These are phyloP conservation scores for Hydrochoerus hydrochaeris DNA, from an alignment of 2,113 vertebrate genomes.

Conservation along the genomic window DNA sequence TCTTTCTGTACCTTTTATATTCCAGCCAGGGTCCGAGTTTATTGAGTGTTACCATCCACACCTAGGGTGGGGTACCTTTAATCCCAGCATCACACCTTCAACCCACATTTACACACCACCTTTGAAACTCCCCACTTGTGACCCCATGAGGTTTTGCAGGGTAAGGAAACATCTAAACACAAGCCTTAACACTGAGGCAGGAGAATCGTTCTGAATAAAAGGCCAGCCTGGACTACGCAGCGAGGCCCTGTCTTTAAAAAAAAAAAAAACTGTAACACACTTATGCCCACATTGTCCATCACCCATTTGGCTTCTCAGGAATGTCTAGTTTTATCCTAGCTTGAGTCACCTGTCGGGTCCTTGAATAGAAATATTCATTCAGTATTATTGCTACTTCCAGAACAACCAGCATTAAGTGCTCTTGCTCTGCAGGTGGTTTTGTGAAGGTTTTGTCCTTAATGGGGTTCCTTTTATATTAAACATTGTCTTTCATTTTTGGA, in stretches of 20 bases:
- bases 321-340: not conserved
- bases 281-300: not conserved
- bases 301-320: not conserved
- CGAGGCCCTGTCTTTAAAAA: not conserved
- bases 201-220: not conserved
- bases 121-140: not conserved
- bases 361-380: not conserved
- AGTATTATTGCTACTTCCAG: not conserved
- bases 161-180: not conserved
- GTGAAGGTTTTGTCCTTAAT: not conserved
- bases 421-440: not conserved
- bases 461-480: not conserved
- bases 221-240: not conserved
- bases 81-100: not conserved
- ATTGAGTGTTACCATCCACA: not conserved
- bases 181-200: not conserved
- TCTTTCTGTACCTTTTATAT: not conserved
- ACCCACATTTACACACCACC: not conserved
- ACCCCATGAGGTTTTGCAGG: not conserved
- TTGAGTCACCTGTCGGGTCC: not conserved
- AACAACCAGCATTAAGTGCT: not conserved
- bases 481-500: not conserved
- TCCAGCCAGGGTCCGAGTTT: not conserved
- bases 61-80: not conserved
- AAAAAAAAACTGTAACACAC: not conserved